Conservation (phyloP, 1,140 invertebrate species). For the Musca vetustissima region DNA sequence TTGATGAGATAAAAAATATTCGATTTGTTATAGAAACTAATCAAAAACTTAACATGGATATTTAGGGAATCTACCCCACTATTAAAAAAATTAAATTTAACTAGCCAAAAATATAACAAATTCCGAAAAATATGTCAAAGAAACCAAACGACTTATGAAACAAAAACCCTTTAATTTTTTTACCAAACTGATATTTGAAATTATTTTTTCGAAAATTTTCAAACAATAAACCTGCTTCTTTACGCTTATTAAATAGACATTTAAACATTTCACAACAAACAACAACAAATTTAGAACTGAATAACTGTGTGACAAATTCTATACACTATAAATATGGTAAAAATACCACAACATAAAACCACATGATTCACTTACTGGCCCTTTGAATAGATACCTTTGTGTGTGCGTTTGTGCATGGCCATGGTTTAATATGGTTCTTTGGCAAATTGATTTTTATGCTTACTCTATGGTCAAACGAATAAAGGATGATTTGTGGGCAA, state of each 20-base stretch:
- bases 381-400: too few species aligned
- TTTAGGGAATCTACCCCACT: too few species aligned
- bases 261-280: neutral
- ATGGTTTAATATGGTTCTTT: neutral
- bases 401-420: too few species aligned
- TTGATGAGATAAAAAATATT: too few species aligned
- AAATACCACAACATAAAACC: neutral
- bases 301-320: slow-evolving; percentile 12
- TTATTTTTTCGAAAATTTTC: too few species aligned
- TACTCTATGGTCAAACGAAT: slow-evolving; percentile 15
- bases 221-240: neutral
- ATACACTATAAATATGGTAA: neutral
- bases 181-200: neutral
- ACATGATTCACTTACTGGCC: neutral
- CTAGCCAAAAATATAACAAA: too few species aligned
- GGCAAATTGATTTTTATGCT: slow-evolving; percentile 42
- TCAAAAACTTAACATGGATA: too few species aligned
- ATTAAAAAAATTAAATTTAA: too few species aligned
- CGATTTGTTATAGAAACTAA: too few species aligned
- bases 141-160: slow-evolving; percentile 3
- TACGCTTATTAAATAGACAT: slow-evolving; percentile 12
- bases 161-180: neutral
- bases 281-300: too few species aligned
- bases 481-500: slow-evolving; percentile 9
- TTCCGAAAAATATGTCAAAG: too few species aligned